A percentile compares a stretch with the other conserved stretches of the same genome.
Evolutionary conservation across 2,113 vertebrate species (phyloP).

Genomic region (Eptesicus fuscus): DNA sequence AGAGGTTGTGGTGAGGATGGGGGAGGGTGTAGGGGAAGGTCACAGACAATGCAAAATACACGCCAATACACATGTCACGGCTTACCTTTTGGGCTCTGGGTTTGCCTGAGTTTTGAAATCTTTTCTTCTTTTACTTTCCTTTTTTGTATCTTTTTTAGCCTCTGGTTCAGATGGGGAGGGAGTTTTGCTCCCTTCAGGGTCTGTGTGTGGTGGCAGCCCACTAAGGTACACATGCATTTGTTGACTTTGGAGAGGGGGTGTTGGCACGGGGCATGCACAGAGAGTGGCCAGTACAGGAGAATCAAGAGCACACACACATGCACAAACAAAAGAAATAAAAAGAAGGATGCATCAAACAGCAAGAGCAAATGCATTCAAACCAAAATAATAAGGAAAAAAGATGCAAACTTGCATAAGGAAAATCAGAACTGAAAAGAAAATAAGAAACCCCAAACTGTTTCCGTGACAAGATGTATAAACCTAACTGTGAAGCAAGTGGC

Average conservation of each 20-base stretch:
- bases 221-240: constrained; percentile 86
- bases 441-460: constrained; percentile 82
- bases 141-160: constrained; percentile 92
- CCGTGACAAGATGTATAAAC: constrained; percentile 84
- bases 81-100: constrained; percentile 92
- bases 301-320: constrained; percentile 52
- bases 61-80: constrained; percentile 52
- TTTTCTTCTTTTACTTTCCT: constrained; percentile 95
- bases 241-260: constrained; percentile 89
- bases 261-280: constrained; percentile 84
- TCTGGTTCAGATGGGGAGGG: constrained; percentile 84
- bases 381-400: constrained; percentile 83
- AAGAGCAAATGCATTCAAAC: constrained; percentile 80
- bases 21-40: neutral
- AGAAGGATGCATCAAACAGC: constrained; percentile 84
- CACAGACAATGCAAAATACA: constrained; percentile 2
- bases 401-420: constrained; percentile 79
- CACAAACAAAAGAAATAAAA: constrained; percentile 84
- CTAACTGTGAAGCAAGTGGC: constrained; percentile 81
- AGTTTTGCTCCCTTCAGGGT: constrained; percentile 84
- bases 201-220: constrained; percentile 85
- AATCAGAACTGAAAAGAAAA: constrained; percentile 84
- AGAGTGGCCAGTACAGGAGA: constrained; percentile 85
- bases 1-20: neutral
- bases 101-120: constrained; percentile 87